phyloP scores from a whole-genome alignment of 2,113 vertebrate species.

The Uria lomvia region DNA sequence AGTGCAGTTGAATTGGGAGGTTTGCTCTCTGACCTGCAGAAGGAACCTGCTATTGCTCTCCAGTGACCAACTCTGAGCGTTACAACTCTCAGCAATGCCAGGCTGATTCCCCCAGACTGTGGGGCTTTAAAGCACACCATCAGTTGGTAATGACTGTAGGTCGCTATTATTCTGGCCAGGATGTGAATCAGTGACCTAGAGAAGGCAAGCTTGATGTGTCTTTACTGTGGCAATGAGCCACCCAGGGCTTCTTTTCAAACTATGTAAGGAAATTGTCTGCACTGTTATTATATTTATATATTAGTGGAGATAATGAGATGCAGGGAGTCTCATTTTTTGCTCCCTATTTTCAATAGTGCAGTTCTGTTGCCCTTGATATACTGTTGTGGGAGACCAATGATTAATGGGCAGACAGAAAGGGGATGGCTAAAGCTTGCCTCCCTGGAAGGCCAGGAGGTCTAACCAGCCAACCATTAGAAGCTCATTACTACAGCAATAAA shows the following conservation, averaged over 20 bases:
- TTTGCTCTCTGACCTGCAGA: neutral
- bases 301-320: neutral
- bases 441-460: conserved; percentile 5
- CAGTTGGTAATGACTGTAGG: neutral
- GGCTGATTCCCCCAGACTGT: neutral
- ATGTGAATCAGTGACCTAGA: neutral
- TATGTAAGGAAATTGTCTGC: neutral
- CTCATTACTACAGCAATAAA: conserved; percentile 66
- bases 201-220: neutral
- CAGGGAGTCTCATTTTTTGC: neutral
- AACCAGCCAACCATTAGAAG: conserved; percentile 62
- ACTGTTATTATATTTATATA: neutral
- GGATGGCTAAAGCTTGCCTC: neutral
- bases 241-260: neutral
- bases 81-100: neutral
- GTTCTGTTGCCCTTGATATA: conserved; percentile 19
- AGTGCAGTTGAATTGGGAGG: neutral
- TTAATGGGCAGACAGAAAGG: conserved; percentile 29
- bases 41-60: neutral
- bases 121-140: neutral
- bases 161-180: neutral
- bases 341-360: neutral
- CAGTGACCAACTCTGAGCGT: neutral
- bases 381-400: neutral
- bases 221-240: neutral